phyloP scores from a whole-genome alignment of 2,113 vertebrate genomes.

The Caranx melampygus region DNA sequence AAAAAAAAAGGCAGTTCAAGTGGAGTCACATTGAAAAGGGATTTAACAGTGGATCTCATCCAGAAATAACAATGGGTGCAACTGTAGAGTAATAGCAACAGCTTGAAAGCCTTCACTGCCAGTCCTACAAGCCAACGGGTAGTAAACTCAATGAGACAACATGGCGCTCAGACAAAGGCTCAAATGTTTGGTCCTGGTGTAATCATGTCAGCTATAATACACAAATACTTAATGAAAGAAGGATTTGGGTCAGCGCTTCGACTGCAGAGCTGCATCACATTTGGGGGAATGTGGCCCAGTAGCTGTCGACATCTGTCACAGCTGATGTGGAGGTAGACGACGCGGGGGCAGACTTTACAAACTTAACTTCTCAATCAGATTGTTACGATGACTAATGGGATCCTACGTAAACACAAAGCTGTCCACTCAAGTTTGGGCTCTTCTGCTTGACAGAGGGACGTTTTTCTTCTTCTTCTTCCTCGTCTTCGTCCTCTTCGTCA shows the following conservation, averaged over 20 bases:
- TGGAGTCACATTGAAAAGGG: constrained; percentile 38
- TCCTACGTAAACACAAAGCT: no score
- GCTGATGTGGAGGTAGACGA: no score
- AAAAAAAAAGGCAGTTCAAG: constrained; percentile 40
- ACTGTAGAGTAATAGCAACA: constrained; percentile 41
- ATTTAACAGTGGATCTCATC: constrained; percentile 11
- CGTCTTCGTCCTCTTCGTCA: no score
- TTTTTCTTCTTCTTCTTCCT: no score
- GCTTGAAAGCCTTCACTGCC: constrained; percentile 33
- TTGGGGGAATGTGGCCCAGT: no score
- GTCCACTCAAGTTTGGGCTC: no score
- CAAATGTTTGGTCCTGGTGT: constrained; percentile 1
- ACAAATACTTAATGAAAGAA: not conserved
- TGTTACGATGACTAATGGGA: no score
- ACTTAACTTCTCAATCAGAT: no score
- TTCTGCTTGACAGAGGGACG: no score
- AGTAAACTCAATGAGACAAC: constrained; percentile 26
- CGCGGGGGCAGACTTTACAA: no score
- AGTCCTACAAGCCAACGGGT: not conserved
- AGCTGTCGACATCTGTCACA: no score
- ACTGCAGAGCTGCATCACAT: not conserved
- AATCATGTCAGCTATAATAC: not conserved
- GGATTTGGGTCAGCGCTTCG: not conserved
- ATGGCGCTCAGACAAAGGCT: not conserved
- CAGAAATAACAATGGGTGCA: constrained; percentile 53